Evolutionary conservation across 2,888 invertebrate genomes (phyloP).

Genomic region (Neoitamus cyanurus): DNA sequence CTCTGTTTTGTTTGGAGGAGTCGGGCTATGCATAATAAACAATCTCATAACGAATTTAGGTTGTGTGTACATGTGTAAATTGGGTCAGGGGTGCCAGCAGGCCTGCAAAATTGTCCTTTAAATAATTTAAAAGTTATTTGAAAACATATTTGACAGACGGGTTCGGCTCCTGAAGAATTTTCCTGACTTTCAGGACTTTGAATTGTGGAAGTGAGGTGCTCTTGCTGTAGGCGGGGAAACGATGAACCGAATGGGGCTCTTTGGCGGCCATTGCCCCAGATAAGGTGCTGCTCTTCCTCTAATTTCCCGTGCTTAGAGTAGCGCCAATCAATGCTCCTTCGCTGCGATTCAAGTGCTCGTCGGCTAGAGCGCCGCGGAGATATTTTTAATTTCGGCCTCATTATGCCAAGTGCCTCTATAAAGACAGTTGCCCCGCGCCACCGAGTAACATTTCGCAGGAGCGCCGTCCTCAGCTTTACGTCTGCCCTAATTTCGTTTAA

Average conservation of each 20-base stretch:
- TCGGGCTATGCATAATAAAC: constrained; percentile 39
- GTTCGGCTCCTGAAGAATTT: background rate
- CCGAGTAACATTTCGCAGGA: background rate
- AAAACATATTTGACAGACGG: constrained; percentile 1
- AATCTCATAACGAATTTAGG: constrained; percentile 34
- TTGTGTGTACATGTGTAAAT: constrained; percentile 31
- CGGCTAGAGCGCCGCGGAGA: background rate
- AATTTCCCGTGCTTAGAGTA: background rate
- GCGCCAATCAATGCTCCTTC: constrained; percentile 21
- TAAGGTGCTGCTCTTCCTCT: background rate
- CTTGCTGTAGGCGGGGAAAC: too few species aligned
- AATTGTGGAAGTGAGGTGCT: too few species aligned
- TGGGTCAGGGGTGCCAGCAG: background rate
- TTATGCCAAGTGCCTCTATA: constrained; percentile 22
- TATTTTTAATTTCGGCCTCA: constrained; percentile 35
- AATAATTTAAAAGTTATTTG: constrained; percentile 34
- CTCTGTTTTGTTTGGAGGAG: constrained; percentile 18
- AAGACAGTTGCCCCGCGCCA: background rate
- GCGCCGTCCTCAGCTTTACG: background rate
- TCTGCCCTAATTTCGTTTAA: constrained; percentile 25
- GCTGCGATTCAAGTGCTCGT: constrained; percentile 10
- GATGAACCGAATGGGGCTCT: background rate
- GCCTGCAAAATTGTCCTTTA: constrained; percentile 16
- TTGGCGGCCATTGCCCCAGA: constrained; percentile 3
- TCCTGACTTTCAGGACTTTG: too few species aligned